Conservation (phyloP, 2,113 vertebrate species). For the Sprattus sprattus region DNA sequence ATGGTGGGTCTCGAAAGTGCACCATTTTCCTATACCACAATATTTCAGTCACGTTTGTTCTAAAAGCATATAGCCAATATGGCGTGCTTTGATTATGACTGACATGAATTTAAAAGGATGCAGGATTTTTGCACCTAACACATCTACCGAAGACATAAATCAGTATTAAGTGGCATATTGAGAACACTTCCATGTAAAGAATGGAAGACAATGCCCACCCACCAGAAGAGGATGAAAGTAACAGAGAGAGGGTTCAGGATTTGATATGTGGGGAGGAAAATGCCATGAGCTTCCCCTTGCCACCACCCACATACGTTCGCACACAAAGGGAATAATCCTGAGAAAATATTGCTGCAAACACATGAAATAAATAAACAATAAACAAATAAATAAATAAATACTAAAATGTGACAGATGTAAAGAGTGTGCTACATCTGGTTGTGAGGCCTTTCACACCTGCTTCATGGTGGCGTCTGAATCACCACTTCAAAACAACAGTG, state of each 20-base stretch:
- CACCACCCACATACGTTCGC: not conserved
- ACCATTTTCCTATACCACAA: not conserved
- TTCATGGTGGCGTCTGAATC: not conserved
- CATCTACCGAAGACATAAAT: not conserved
- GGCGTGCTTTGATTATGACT: constrained; percentile 6
- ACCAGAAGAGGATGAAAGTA: not conserved
- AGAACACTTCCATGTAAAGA: not conserved
- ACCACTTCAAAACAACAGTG: not conserved
- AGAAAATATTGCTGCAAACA: not conserved
- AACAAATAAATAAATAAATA: not conserved
- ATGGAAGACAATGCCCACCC: constrained; percentile 4
- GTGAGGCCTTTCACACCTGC: not conserved
- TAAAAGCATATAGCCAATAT: not conserved
- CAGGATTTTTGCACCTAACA: not conserved
- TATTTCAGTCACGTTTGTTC: not conserved
- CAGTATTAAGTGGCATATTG: not conserved
- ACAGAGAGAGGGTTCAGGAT: not conserved
- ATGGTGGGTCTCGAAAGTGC: not conserved
- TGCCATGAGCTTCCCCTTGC: not conserved
- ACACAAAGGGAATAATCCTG: not conserved
- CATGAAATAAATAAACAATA: constrained; percentile 1
- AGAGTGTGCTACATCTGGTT: not conserved
- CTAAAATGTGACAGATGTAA: not conserved
- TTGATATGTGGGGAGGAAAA: not conserved
- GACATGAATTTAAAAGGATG: not conserved